These are phyloP conservation scores for Bucco capensis DNA, from an alignment of 2,113 vertebrate genomes.

Conservation along the genomic window DNA sequence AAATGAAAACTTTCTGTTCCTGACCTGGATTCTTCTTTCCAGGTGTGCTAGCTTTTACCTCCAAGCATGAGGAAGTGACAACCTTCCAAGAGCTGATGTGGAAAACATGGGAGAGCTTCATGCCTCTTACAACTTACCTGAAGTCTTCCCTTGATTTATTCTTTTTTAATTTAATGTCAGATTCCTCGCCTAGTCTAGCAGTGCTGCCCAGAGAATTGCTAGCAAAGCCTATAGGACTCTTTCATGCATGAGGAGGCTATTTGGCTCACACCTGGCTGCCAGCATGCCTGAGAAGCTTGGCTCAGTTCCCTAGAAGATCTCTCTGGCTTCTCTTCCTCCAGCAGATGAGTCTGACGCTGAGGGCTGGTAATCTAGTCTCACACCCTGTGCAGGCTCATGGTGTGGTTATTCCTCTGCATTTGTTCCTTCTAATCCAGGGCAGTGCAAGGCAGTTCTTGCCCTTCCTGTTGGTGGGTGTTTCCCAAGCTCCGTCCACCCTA, in stretches of 20 bases:
- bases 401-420: background rate
- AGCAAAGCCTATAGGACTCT: background rate
- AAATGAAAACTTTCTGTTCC: background rate
- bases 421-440: background rate
- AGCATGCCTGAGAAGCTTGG: constrained; percentile 3
- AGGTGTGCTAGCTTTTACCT: background rate
- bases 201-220: background rate
- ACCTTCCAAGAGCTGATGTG: background rate
- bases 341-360: background rate
- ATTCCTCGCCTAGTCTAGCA: background rate
- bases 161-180: background rate
- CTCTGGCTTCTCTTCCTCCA: background rate
- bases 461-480: background rate
- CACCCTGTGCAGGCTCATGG: fast-evolving
- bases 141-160: background rate
- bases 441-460: background rate
- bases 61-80: background rate
- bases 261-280: background rate
- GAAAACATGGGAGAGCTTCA: background rate
- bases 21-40: constrained; percentile 6
- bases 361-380: background rate
- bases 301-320: background rate
- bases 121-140: background rate
- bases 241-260: background rate
- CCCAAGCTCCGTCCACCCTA: background rate